A percentile compares a stretch with the other conserved stretches of the same genome.
Conservation (phyloP, 2,113 vertebrate genomes). For the Pteruthius melanotis region DNA sequence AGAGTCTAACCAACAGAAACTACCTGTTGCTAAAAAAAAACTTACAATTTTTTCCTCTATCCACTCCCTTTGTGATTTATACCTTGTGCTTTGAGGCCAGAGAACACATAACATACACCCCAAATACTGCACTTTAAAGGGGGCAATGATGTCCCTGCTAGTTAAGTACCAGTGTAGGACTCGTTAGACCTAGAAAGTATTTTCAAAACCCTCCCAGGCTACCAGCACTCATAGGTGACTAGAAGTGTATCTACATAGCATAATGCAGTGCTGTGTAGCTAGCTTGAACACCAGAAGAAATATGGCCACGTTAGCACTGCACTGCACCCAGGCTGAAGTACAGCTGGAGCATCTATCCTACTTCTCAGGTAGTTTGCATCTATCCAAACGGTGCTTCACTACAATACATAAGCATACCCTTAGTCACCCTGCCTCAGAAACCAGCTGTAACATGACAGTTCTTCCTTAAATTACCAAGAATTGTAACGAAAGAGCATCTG, state of each 20-base stretch:
- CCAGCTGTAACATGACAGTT: neutral
- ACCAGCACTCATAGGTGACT: neutral
- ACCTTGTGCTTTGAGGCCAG: neutral
- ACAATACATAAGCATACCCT: accelerated
- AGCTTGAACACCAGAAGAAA: neutral
- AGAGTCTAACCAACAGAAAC: neutral
- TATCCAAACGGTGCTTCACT: neutral
- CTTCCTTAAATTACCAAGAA: neutral
- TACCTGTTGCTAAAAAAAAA: slow-evolving; percentile 11
- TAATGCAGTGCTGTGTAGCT: neutral
- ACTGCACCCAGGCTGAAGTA: neutral
- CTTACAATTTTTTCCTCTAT: neutral
- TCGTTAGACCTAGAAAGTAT: neutral
- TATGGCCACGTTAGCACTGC: neutral
- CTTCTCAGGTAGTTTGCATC: neutral
- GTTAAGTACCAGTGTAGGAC: neutral
- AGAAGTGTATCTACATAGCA: neutral
- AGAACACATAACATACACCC: neutral
- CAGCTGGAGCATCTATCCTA: neutral
- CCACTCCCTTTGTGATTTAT: neutral
- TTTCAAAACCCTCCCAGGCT: neutral
- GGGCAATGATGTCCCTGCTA: neutral
- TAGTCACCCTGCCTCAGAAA: neutral
- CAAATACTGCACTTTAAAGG: neutral
- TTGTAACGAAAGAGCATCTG: neutral